Evolutionary conservation across 2,888 invertebrate species (phyloP).

Genomic region (Eutolmus rufibarbis): DNA sequence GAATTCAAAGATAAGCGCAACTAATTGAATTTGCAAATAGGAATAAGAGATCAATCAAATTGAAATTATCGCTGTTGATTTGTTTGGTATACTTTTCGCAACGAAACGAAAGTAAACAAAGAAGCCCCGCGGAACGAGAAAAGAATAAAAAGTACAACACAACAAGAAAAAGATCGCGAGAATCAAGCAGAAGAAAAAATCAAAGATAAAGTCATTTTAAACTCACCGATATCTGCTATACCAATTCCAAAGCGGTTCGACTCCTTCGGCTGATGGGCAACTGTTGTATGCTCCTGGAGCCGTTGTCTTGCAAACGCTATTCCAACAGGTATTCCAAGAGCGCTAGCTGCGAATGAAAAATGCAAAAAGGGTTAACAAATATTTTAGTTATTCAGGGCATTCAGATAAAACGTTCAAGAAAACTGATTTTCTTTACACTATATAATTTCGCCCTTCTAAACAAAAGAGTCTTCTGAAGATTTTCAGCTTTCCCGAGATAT

Average conservation of each 20-base stretch:
- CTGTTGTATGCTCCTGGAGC: slow-evolving; percentile 61
- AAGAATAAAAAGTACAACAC: slow-evolving; percentile 30
- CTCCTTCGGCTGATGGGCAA: slow-evolving; percentile 57
- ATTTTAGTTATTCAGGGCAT: background rate
- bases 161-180: slow-evolving; percentile 37
- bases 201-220: background rate
- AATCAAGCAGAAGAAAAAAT: background rate
- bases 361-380: background rate
- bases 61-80: background rate
- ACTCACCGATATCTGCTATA: slow-evolving; percentile 61
- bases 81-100: background rate
- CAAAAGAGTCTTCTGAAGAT: no score
- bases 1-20: background rate
- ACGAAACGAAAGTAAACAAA: slow-evolving; percentile 14
- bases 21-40: background rate
- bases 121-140: background rate
- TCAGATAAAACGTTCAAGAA: background rate
- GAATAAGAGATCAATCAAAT: background rate
- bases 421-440: background rate
- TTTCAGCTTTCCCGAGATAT: no score
- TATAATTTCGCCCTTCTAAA: background rate
- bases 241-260: slow-evolving; percentile 62
- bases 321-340: slow-evolving; percentile 75
- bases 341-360: slow-evolving; percentile 60
- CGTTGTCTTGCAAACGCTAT: slow-evolving; percentile 85